These are phyloP conservation scores for Bruchidius siliquastri DNA, from an alignment of 2,888 invertebrate genomes.

Conservation along the genomic window DNA sequence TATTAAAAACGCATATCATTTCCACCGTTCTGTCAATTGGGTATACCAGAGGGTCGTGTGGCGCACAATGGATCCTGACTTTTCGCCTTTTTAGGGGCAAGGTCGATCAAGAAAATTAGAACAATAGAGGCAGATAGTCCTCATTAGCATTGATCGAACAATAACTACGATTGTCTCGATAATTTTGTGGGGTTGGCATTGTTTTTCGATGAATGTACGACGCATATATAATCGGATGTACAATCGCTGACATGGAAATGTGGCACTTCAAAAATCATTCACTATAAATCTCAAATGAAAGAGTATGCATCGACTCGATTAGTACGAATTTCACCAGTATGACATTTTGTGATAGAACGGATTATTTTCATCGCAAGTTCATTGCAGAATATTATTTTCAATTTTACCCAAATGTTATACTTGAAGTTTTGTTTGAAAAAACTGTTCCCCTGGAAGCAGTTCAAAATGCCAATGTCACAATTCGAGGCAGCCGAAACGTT, in stretches of 20 bases:
- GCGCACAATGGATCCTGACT: slow-evolving; percentile 19
- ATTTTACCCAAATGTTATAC: no score
- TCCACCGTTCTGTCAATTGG: background rate
- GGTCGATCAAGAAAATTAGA: slow-evolving; percentile 9
- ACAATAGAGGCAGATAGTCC: background rate
- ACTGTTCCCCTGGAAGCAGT: no score
- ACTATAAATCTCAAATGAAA: no score
- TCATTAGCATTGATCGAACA: background rate
- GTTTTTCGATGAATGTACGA: background rate
- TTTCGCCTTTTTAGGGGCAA: slow-evolving; percentile 26
- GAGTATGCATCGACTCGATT: no score
- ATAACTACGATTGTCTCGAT: background rate
- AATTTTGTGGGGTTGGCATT: background rate
- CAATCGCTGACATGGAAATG: background rate
- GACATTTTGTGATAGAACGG: no score
- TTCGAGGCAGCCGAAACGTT: no score
- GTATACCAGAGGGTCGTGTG: background rate
- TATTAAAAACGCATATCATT: background rate
- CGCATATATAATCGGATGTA: background rate
- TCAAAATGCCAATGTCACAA: no score
- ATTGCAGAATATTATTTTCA: no score
- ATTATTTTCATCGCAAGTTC: no score
- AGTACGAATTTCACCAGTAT: no score
- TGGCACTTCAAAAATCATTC: background rate
- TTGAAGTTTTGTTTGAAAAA: no score